These are phyloP conservation scores for Conus ventricosus DNA, from an alignment of 1,140 invertebrate species.

Conservation along the genomic window DNA sequence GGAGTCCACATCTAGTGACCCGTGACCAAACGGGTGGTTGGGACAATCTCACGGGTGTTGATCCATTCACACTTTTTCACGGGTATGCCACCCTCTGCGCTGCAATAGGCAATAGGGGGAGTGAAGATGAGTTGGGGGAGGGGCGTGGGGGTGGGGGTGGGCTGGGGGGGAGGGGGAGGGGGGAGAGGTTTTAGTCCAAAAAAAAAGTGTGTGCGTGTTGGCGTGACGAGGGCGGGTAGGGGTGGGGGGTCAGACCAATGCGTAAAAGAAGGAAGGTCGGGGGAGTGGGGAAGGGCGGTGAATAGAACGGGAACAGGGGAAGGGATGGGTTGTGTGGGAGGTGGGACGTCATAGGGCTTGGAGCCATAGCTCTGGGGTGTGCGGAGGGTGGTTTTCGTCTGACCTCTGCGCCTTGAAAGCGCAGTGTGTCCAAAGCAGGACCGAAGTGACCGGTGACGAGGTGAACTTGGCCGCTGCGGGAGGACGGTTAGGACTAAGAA, in stretches of 20 bases:
- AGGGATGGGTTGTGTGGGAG: no score
- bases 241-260: no score
- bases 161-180: not conserved
- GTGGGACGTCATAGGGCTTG: no score
- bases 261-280: no score
- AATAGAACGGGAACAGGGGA: not conserved
- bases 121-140: not conserved
- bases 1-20: not conserved
- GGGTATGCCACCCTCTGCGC: not conserved
- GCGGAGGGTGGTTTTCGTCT: not conserved
- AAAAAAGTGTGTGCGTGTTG: no score
- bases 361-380: no score
- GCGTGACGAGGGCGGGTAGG: no score
- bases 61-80: not conserved
- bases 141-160: not conserved
- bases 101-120: not conserved
- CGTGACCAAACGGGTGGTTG: not conserved
- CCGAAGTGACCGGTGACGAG: not conserved
- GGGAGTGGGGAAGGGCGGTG: not conserved
- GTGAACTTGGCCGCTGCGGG: not conserved
- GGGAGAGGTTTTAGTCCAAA: not conserved
- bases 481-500: no score
- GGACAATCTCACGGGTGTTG: not conserved
- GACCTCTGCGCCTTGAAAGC: not conserved
- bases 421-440: not conserved